Evolutionary conservation across 2,888 invertebrate species (phyloP), one percentile per base, ranked within the genome.

Genomic region (Drosophila peninsularis): DNA sequence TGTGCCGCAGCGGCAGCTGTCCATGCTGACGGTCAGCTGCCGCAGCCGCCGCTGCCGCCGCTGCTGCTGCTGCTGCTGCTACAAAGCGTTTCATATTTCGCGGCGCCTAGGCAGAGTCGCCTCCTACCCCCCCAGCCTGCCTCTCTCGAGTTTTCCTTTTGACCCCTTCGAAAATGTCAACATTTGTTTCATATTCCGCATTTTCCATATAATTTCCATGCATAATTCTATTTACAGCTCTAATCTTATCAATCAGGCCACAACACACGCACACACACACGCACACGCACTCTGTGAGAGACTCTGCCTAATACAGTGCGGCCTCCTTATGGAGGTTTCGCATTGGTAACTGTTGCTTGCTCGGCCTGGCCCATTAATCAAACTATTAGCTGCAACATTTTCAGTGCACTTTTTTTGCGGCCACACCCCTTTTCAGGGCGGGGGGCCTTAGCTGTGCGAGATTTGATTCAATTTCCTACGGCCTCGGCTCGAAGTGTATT

Each of bases 371-470:
- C 91, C 91, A 92, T 92, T 92, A 92, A 92, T 92, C 92, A 92
- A 92, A 92, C 92, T 92, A 92, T 92, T 92, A 92, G 90, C 90
- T 82, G 76, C 70, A 79, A 77, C 47, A 30, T 82, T 78, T 75
- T 63, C 60, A 56, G 52, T 77, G 71, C 71, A 67, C 75, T 76
- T 24, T 5, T 71, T 72, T 78, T 47, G 70, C 36, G 62, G 81
- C 78, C 82, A 87, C 89, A 87, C 90, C 90, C 90, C 86, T 82
- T 88, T 81, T 68, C 67, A 53, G 9, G 9, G n/a, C 3, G 21
- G 11, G 21, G 11, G 49, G 45, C n/a, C 2, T 9, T 7, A 10
- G 41, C n/a, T 17, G 9, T 7, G 7, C 21, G 49, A 69, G 70
- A 71, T 68, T 78, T 67, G 64, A 66, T 76, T 75, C 66, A 67